Evolutionary conservation across 2,888 invertebrate genomes (phyloP), one percentile per base, ranked within the genome.

Genomic region (Phrixothrix hirtus): DNA sequence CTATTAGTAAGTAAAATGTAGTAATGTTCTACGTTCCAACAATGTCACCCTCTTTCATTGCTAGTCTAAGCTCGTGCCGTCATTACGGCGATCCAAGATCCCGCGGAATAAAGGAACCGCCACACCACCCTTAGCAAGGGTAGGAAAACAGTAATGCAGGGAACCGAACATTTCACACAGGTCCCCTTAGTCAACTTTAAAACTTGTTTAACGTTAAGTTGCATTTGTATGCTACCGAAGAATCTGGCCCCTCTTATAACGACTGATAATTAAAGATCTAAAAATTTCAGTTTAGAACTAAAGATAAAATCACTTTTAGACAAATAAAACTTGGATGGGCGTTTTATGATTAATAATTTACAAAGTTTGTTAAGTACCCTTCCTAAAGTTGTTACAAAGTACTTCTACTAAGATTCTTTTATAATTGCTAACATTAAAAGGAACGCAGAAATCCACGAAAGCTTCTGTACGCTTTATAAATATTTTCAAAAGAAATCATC

Each of bases 71-170:
- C 45, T 52, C 48, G 58, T 38, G 34, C 43, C 55, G 45, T 55
- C 52, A 55, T 58, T 58, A 58, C 49, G 49, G 41, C 52, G 49
- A 58, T 58, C 49, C 46, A 34, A 49, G 49, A 53, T 55, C 55
- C 53, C 58, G 37, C 25, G 53, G 55, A 55, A 55, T 52, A 43
- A 38, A 41, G 49, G 42, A 35, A 16, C 29, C 21, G 14, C 16
- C 41, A n/a, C n/a, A n/a, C n/a, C n/a, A 30, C 53, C 53, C 45
- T 31, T 21, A 29, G 52, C 39, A 35, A 30, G 31, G 27, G 29
- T 29, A 37, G 36, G 37, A 35, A 42, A 39, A 39, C 44, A 34
- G 37, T 25, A 55, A 39, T 34, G 10, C 15, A 29, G 39, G 16
- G 25, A 48, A 16, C 16, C 34, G 44, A 47, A 38, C 47, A 43